Evolutionary conservation across 2,888 invertebrate genomes (phyloP), one percentile per base, ranked within the genome.

Genomic region (Mechanitis messenoides): DNA sequence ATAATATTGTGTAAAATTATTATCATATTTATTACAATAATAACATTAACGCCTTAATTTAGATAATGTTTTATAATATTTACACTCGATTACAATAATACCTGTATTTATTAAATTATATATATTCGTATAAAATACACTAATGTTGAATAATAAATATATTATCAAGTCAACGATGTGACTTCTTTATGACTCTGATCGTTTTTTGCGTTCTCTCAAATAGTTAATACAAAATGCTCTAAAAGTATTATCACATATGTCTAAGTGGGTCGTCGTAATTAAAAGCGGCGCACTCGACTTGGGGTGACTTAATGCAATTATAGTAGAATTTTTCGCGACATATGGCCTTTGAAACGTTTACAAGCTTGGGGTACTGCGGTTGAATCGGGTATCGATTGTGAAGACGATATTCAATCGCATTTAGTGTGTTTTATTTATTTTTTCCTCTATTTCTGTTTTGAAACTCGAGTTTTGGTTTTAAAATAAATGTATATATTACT

Each of bases 271-370:
- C 75, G 72, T 79, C 80, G 77, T 87, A 88, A 89, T 89, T 88
- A 88, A 87, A 87, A 83, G 83, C 78, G 77, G 72, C 71, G 71
- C 71, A 78, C 80, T 82, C 80, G 72, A 81, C 84, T 85, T 79
- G 74, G 87, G 87, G 89, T 83, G 79, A 77, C 81, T 75, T 90
- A 88, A 90, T 89, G 83, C 87, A 90, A 89, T 90, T 90, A 89
- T 78, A 76, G 78, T 76, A 74, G 83, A 86, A 87, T 87, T 90
- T 90, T 89, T 88, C 85, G 83, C 89, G 86, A 84, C 89, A 90
- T 90, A 90, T 90, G 89, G 89, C 87, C 65, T 68, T 59, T 71
- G 74, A 72, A 77, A 73, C 76, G 70, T 73, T 74, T 70, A 72
- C 68, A 66, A 72, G 74, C 69, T 68, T 65, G 64, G 74, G 72